A percentile compares a stretch with the other conserved stretches of the same genome.
Conservation (phyloP, 1,140 invertebrate species). For the Pygmarrhopalites habei region DNA sequence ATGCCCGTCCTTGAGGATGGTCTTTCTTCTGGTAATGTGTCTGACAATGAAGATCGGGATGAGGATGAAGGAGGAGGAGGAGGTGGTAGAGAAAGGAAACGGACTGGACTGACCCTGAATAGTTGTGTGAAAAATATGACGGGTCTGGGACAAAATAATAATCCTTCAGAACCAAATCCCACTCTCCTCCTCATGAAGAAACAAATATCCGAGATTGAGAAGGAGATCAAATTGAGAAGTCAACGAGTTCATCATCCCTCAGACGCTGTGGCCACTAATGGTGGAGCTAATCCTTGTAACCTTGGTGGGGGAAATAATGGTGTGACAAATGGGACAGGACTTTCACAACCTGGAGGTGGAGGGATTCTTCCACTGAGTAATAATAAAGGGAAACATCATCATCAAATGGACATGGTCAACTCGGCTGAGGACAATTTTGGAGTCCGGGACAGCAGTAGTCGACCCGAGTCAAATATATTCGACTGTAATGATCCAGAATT, state of each 20-base stretch:
- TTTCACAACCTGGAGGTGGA: too few relatives aligned
- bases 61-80: slow-evolving; percentile 30
- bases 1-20: slow-evolving; percentile 96
- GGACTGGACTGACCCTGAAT: slow-evolving; percentile 14
- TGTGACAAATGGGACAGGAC: not conserved
- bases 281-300: not conserved
- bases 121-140: slow-evolving; percentile 4
- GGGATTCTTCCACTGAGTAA: too few relatives aligned
- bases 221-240: slow-evolving; percentile 58
- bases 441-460: slow-evolving; percentile 9
- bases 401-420: not conserved
- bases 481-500: slow-evolving; percentile 47
- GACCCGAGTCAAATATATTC: slow-evolving; percentile 28
- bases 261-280: slow-evolving; percentile 7
- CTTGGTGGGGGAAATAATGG: too few relatives aligned
- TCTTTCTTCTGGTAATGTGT: slow-evolving; percentile 79
- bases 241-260: slow-evolving; percentile 13
- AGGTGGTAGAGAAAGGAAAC: slow-evolving; percentile 12
- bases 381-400: not conserved
- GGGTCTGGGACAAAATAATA: slow-evolving; percentile 3
- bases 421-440: not conserved
- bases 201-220: slow-evolving; percentile 65
- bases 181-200: slow-evolving; percentile 61
- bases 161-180: slow-evolving; percentile 39
- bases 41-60: slow-evolving; percentile 71